Percentiles rank a stretch among this genome's conserved stretches.
phyloP scores from a whole-genome alignment of 2,888 invertebrate species.

The Acleris literana region DNA sequence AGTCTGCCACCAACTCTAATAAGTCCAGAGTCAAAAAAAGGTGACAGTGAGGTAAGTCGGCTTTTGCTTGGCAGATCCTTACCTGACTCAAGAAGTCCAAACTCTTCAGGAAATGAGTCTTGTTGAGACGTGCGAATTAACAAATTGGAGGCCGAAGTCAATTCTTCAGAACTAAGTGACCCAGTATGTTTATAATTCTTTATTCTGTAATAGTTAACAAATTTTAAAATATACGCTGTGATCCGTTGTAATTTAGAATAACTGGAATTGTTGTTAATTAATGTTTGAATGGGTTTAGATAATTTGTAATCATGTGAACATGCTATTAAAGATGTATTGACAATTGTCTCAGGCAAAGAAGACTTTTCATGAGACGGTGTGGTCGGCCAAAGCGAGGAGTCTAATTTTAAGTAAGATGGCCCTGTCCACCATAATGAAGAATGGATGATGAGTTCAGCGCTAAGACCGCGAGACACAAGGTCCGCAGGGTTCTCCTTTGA shows the following conservation, averaged over 20 bases:
- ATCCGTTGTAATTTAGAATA: constrained; percentile 9
- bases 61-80: neutral
- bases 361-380: neutral
- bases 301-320: neutral
- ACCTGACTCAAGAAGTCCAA: constrained; percentile 2
- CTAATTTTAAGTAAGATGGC: constrained; percentile 3
- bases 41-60: constrained; percentile 1
- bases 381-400: constrained; percentile 4
- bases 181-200: neutral
- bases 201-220: neutral
- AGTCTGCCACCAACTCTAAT: constrained; percentile 14
- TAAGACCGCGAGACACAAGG: constrained; percentile 11
- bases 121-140: constrained; percentile 3
- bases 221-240: neutral
- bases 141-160: neutral
- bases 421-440: constrained; percentile 10
- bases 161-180: neutral
- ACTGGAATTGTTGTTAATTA: neutral
- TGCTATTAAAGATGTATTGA: neutral
- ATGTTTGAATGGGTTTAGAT: neutral
- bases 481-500: constrained; percentile 12
- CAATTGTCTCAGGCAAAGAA: neutral
- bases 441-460: neutral
- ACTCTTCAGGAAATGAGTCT: constrained; percentile 1
- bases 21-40: constrained; percentile 14